Conservation (phyloP, 2,113 vertebrate genomes). For the Centropus unirufus region DNA sequence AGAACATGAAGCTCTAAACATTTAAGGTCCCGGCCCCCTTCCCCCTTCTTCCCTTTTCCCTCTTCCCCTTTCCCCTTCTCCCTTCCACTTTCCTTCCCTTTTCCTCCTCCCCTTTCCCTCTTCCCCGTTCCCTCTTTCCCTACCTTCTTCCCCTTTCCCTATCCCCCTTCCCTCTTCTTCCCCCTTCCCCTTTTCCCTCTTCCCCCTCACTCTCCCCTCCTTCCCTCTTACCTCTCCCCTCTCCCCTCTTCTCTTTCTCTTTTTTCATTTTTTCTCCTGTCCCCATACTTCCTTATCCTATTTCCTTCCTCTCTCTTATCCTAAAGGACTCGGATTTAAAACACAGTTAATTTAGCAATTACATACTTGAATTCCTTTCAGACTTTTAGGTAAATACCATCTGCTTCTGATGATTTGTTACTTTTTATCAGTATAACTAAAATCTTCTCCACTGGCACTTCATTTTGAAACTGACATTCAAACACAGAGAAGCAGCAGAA, state of each 20-base stretch:
- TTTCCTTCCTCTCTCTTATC: not conserved
- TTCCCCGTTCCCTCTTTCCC: not conserved
- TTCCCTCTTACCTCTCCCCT: not conserved
- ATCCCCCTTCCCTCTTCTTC: too few relatives aligned
- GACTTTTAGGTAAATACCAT: not conserved
- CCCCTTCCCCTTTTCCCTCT: too few relatives aligned
- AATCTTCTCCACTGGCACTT: constrained; percentile 22
- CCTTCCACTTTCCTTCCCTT: not conserved
- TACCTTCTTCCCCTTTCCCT: too few relatives aligned
- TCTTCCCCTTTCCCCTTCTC: too few relatives aligned
- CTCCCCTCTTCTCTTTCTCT: too few relatives aligned
- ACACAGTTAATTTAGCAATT: not conserved
- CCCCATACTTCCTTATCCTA: too few relatives aligned
- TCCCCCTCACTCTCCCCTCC: too few relatives aligned
- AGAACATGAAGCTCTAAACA: not conserved
- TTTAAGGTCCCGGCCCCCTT: not conserved
- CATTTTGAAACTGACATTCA: constrained; percentile 53
- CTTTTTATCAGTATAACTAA: not conserved
- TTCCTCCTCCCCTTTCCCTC: too few relatives aligned
- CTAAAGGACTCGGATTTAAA: not conserved
- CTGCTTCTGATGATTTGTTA: not conserved
- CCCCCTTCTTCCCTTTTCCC: not conserved
- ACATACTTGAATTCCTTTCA: not conserved
- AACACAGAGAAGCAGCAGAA: not conserved
- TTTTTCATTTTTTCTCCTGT: not conserved